phyloP scores from a whole-genome alignment of 2,888 invertebrate species.

The Scaptomyza polygonia region DNA sequence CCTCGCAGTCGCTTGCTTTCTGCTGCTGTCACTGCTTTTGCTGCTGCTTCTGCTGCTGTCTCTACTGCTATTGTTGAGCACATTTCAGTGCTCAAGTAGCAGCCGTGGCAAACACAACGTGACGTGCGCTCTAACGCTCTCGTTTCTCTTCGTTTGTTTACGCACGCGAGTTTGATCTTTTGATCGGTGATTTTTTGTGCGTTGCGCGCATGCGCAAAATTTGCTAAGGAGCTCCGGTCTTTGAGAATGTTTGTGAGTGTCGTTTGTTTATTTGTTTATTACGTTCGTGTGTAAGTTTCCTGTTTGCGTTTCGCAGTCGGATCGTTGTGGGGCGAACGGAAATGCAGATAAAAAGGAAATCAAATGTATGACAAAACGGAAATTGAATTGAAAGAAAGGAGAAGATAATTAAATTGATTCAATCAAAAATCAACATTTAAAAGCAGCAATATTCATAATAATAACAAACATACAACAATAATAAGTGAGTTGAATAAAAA shows the following conservation, averaged over 20 bases:
- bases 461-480: slow-evolving; percentile 25
- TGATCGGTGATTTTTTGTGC: slow-evolving; percentile 22
- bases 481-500: slow-evolving; percentile 11
- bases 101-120: slow-evolving; percentile 40
- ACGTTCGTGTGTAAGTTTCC: slow-evolving; percentile 65
- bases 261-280: slow-evolving; percentile 54
- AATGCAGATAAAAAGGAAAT: slow-evolving; percentile 52
- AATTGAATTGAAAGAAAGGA: slow-evolving; percentile 31
- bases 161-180: slow-evolving; percentile 4
- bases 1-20: slow-evolving; percentile 18
- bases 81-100: slow-evolving; percentile 46
- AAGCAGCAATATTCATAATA: slow-evolving; percentile 13
- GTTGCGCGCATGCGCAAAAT: slow-evolving; percentile 57
- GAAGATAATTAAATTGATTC: slow-evolving; percentile 44
- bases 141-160: background rate
- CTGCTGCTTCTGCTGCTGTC: slow-evolving; percentile 1
- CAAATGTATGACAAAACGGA: slow-evolving; percentile 52
- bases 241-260: slow-evolving; percentile 26
- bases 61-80: slow-evolving; percentile 15
- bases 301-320: slow-evolving; percentile 31
- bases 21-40: too few species aligned
- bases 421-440: slow-evolving; percentile 36
- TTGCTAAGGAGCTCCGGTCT: slow-evolving; percentile 25
- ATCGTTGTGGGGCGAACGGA: slow-evolving; percentile 35
- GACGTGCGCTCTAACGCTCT: slow-evolving; percentile 12